Conservation (phyloP, 2,113 vertebrate genomes). For the Limanda limanda region DNA sequence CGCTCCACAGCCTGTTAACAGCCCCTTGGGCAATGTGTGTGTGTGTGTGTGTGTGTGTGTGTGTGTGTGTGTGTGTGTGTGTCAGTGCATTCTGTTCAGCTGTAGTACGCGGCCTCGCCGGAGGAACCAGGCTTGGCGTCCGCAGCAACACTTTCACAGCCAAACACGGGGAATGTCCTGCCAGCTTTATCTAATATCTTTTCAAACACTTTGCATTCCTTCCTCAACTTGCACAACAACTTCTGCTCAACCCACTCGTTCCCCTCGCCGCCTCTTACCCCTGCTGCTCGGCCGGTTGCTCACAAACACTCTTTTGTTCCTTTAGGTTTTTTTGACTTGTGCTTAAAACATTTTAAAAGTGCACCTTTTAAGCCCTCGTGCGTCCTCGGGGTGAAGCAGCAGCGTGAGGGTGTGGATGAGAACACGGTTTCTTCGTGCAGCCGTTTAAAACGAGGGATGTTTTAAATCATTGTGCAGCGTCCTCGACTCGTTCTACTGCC, state of each 20-base stretch:
- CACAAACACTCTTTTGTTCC: conserved; percentile 69
- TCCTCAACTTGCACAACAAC: conserved; percentile 72
- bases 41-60: background rate
- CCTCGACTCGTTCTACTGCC: background rate
- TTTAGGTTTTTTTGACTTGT: conserved; percentile 41
- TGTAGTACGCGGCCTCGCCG: conserved; percentile 50
- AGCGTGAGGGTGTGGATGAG: conserved; percentile 20
- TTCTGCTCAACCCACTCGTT: conserved; percentile 55
- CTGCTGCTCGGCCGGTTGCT: conserved; percentile 43
- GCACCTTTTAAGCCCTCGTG: conserved; percentile 37
- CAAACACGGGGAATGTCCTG: conserved; percentile 77
- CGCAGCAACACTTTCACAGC: conserved; percentile 60
- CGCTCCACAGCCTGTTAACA: conserved; percentile 61
- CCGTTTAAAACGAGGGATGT: background rate
- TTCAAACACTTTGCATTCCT: conserved; percentile 76
- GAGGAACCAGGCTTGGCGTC: conserved; percentile 69
- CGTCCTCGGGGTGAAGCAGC: conserved; percentile 45
- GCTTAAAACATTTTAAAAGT: conserved; percentile 36
- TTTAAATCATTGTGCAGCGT: background rate
- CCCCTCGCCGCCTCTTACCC: conserved; percentile 37
- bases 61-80: conserved; percentile 43
- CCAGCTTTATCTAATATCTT: conserved; percentile 74
- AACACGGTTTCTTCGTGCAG: background rate
- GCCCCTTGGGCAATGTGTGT: conserved; percentile 58
- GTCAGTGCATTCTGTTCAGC: conserved; percentile 58